Conservation (phyloP, 2,888 invertebrate species). For the Drosophila tanythrix region DNA sequence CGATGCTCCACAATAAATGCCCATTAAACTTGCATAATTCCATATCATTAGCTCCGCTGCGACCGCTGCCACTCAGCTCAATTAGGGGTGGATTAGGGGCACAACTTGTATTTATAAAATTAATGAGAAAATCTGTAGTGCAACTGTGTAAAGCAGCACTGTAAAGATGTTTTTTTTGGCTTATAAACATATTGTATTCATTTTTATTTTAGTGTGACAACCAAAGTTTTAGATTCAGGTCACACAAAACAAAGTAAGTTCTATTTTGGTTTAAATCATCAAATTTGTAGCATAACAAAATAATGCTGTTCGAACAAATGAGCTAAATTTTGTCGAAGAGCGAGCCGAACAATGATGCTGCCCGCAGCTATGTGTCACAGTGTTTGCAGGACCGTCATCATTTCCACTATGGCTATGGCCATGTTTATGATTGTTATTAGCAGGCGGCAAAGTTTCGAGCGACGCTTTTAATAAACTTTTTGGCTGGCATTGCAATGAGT, state of each 20-base stretch:
- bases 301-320: constrained; percentile 34
- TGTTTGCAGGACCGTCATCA: constrained; percentile 63
- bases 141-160: not conserved
- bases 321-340: not conserved
- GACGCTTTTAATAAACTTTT: constrained; percentile 75
- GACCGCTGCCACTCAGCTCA: not conserved
- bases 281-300: constrained; percentile 59
- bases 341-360: constrained; percentile 7
- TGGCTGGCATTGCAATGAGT: constrained; percentile 59
- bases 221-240: constrained; percentile 23
- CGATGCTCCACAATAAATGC: constrained; percentile 2
- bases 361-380: constrained; percentile 69
- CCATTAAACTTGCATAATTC: constrained; percentile 39
- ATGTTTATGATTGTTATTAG: constrained; percentile 70
- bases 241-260: constrained; percentile 28
- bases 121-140: not conserved
- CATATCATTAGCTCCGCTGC: constrained; percentile 12
- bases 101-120: not conserved
- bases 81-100: no score
- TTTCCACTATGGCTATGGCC: constrained; percentile 52
- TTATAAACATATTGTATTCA: not conserved
- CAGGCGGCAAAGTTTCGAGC: constrained; percentile 50
- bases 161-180: not conserved
- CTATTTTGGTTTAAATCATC: constrained; percentile 58
- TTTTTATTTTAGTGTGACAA: not conserved